Base-by-base conservation (phyloP, 1,140 invertebrate genomes). In the Drosophila littoralis region DNA sequence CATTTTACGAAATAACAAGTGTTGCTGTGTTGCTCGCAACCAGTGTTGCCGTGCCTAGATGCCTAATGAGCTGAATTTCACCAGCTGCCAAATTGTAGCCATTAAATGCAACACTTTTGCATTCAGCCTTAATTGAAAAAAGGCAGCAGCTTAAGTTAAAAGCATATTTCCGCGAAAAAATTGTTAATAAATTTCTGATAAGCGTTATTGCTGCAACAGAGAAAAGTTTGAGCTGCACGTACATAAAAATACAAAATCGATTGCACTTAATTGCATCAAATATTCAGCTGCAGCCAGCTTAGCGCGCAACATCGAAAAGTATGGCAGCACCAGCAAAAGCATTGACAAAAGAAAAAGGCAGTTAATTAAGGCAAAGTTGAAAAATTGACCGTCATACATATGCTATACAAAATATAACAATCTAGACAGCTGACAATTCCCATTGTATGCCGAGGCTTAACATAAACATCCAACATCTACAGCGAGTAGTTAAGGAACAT, bases 251-350 rank as follows among this genome's bases (percentile, higher is more conserved):
- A 12, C 43, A 7, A 51, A 51, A 51, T 51, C 22, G 12, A 51
- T n/a, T 48, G 46, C 22, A 48, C 15, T 12, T 48, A 48, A 28
- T 48, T 48, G 10, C 46, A 48, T 48, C 6, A 48, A 48, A 28
- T 6, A 28, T 48, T 28, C 10, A 48, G 9, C 46, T 10, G 10
- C 46, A n/a, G 46, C 12, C 22, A 28, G 17, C 28, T 28, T 45
- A 45, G 17, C 46, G 10, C 10, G 6, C 8, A 48, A 5, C 22
- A 28, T 28, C 22, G 22, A 28, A 28, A 28, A 28, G 1, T 48
- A 7, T 28, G 38, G 7, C 45, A 48, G 22, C 7, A 17, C 10
- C 46, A 12, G 22, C 22, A 28, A 4, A 28, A 48, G 10, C 0
- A 28, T 28, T 28, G 22, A 22, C 5, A 28, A 48, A 48, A 1